Evolutionary conservation across 2,113 vertebrate genomes (phyloP).

Genomic region (Elephas maximus): DNA sequence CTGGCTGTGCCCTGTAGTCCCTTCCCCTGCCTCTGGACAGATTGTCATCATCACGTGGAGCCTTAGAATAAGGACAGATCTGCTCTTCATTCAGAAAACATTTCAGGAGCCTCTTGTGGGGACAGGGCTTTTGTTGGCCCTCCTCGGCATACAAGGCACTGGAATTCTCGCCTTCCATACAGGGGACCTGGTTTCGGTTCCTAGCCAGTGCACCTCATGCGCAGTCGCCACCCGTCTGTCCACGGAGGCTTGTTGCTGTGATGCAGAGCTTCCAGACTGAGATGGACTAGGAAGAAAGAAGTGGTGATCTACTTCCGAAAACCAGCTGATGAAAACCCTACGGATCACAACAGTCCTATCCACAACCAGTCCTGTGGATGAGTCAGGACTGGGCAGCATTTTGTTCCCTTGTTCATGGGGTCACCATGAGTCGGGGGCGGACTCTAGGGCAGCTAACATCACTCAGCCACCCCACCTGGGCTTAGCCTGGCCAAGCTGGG

Average conservation of each 20-base stretch:
- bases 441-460: not conserved
- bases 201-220: too few species aligned
- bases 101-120: too few species aligned
- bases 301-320: too few species aligned
- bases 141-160: not conserved
- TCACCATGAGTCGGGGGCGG: not conserved
- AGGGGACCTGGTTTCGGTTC: too few species aligned
- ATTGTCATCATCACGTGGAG: not conserved
- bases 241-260: too few species aligned
- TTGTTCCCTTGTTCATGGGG: not conserved
- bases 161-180: too few species aligned
- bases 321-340: not conserved
- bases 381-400: not conserved
- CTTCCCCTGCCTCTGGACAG: not conserved
- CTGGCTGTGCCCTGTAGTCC: not conserved
- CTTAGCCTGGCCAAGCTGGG: not conserved
- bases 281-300: too few species aligned
- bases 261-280: too few species aligned
- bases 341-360: not conserved
- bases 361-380: not conserved
- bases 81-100: not conserved
- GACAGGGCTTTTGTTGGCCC: not conserved
- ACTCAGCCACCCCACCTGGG: not conserved
- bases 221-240: too few species aligned
- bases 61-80: not conserved